A percentile compares a stretch with the other conserved stretches of the same genome.
These are phyloP conservation scores for Nowickia ferox DNA, from an alignment of 2,888 invertebrate species.

Conservation along the genomic window DNA sequence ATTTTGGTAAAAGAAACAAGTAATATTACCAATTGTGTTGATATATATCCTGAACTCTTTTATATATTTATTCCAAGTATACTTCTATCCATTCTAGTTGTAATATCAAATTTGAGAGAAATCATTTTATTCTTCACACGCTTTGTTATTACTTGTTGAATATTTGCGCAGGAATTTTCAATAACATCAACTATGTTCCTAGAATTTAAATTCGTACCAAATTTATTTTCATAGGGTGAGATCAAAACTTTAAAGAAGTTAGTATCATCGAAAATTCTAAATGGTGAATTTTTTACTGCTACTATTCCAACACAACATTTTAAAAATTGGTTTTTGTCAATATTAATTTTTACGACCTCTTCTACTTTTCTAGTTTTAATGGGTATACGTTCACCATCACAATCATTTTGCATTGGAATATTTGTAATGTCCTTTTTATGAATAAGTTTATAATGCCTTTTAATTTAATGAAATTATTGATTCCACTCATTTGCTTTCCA, in stretches of 20 bases:
- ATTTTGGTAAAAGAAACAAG: not conserved
- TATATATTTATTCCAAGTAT: not conserved
- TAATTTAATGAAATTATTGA: not conserved
- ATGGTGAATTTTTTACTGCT: too few species aligned
- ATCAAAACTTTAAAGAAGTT: too few species aligned
- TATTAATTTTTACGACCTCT: too few species aligned
- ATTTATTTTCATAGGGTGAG: too few species aligned
- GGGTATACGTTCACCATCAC: not conserved
- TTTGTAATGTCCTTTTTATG: not conserved
- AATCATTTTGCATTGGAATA: not conserved
- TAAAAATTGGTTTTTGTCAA: too few species aligned
- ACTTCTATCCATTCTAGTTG: too few species aligned
- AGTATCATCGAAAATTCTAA: too few species aligned
- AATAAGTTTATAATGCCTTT: not conserved
- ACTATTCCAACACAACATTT: too few species aligned
- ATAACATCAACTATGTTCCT: not conserved
- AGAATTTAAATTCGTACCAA: not conserved
- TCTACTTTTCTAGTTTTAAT: not conserved
- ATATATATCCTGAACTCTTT: not conserved
- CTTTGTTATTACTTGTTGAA: not conserved
- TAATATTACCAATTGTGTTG: not conserved
- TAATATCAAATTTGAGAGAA: not conserved
- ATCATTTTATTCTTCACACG: not conserved
- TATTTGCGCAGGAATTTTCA: not conserved
- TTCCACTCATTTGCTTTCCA: not conserved